These are phyloP conservation scores for Scaptomyza graminum DNA, from an alignment of 1,140 invertebrate genomes.

Conservation along the genomic window DNA sequence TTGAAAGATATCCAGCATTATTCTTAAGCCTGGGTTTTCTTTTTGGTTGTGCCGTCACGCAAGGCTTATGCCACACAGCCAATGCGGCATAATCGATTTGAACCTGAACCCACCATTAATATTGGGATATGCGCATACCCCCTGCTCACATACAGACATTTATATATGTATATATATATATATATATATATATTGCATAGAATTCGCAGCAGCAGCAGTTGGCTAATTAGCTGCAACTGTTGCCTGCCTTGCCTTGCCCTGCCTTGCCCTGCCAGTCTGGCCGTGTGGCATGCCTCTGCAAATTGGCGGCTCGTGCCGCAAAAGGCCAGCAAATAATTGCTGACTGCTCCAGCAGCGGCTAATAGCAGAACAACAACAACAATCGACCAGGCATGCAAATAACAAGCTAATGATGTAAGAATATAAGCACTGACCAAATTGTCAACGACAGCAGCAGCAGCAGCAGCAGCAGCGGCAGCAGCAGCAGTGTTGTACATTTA, in stretches of 20 bases:
- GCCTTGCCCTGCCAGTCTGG: slow-evolving; percentile 1
- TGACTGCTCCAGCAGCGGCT: slow-evolving; percentile 21
- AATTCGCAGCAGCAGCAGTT: slow-evolving; percentile 69
- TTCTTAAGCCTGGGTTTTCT: neutral
- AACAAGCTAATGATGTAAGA: slow-evolving; percentile 82
- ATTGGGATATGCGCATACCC: slow-evolving; percentile 24
- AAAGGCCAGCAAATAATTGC: slow-evolving; percentile 61
- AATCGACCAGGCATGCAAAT: slow-evolving; percentile 64
- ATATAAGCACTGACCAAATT: slow-evolving; percentile 79
- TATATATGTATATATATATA: neutral
- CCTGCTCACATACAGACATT: neutral
- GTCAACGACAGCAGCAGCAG: slow-evolving; percentile 64
- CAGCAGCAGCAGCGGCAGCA: slow-evolving; percentile 32
- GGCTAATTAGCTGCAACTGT: slow-evolving; percentile 80
- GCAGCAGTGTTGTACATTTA: slow-evolving; percentile 40
- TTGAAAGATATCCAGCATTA: slow-evolving; percentile 9
- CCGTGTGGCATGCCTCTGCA: slow-evolving; percentile 27
- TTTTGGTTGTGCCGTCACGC: slow-evolving; percentile 43
- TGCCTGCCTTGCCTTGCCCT: slow-evolving; percentile 25
- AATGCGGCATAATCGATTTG: slow-evolving; percentile 66
- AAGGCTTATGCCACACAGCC: slow-evolving; percentile 35
- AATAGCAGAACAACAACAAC: slow-evolving; percentile 1
- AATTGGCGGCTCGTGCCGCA: slow-evolving; percentile 74
- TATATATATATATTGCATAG: slow-evolving; percentile 50
- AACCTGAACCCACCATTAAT: slow-evolving; percentile 75